A percentile compares a stretch with the other conserved stretches of the same genome.
Conservation (phyloP, 1,140 invertebrate species). For the Drosophila sp. region DNA sequence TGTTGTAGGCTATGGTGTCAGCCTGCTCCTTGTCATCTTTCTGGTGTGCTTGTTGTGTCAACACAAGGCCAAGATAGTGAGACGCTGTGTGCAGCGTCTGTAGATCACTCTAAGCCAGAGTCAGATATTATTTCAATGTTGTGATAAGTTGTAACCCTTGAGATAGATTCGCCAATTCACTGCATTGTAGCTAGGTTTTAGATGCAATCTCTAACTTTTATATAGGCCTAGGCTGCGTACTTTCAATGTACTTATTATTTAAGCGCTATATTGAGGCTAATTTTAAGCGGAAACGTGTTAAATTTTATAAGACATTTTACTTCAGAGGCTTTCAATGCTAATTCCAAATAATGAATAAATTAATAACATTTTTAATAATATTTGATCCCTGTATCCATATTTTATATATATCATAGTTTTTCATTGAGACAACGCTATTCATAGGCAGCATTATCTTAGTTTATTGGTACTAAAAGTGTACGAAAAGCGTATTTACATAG, state of each 20-base stretch:
- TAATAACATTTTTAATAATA: slow-evolving; percentile 23
- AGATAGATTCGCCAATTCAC: slow-evolving; percentile 60
- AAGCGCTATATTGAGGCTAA: slow-evolving; percentile 56
- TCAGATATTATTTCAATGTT: slow-evolving; percentile 47
- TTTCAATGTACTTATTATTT: slow-evolving; percentile 44
- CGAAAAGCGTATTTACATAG: slow-evolving; percentile 49
- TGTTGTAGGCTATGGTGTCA: slow-evolving; percentile 69
- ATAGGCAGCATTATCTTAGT: slow-evolving; percentile 1
- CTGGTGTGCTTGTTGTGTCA: slow-evolving; percentile 67
- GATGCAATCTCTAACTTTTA: slow-evolving; percentile 56
- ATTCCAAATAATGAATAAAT: slow-evolving; percentile 20
- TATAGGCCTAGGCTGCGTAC: slow-evolving; percentile 30
- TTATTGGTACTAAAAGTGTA: slow-evolving; percentile 56
- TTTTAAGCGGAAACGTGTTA: slow-evolving; percentile 20
- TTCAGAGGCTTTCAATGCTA: slow-evolving; percentile 13
- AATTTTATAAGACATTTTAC: neutral
- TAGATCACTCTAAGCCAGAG: slow-evolving; percentile 28
- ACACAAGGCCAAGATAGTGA: slow-evolving; percentile 79
- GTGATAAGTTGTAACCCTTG: slow-evolving; percentile 70
- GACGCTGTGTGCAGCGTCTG: slow-evolving; percentile 75
- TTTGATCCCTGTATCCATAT: neutral
- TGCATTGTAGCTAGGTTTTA: slow-evolving; percentile 22
- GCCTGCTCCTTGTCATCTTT: slow-evolving; percentile 62
- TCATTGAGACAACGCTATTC: neutral
- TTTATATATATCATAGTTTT: slow-evolving; percentile 6